Base-by-base conservation (phyloP, 1,140 invertebrate genomes). In the Dolichoris vasculosae region DNA sequence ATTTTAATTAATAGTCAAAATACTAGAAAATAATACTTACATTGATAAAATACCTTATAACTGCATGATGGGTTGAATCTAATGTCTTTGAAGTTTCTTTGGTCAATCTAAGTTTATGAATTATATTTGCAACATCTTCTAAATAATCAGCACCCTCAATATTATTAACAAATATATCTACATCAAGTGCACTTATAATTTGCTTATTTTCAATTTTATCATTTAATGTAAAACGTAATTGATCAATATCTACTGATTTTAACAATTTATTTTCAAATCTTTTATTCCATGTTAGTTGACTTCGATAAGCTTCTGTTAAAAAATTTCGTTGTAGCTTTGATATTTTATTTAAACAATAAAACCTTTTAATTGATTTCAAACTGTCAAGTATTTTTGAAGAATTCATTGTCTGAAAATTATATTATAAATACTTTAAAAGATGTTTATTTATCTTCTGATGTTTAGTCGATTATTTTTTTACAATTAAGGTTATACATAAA, bases 21-120 rank as follows among this genome's bases (percentile, higher is more conserved):
- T 59, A 59, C 13, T 55, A 55, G 26, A 4, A 51, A 9, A 26
- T 26, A 59, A 26, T 87, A 85, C 95, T 92, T 0, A 94, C 93
- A 63, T 95, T 92, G 0, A 98, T 87, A 69, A 96, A 95, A 83
- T 94, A 94, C 87, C 97, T 93, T 63, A 98, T 94, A 51, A 97
- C 94, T 38, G 97, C 97, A 93, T 98, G 96, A 89, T 95, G 94
- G 11, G 97, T 98, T 0, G 97, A 98, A 15, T 96, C 95, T 26
- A 97, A 91, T 0, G 95, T 95, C 87, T 96, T 95, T 0, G 93
- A 90, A 2, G 97, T 95, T 89, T 96, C 95, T 59, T 95, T 93
- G 23, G 95, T 96, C 79, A 95, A 91, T 87, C 97, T 92, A 30
- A 98, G 93, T 91, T 95, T 96, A 87, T 96, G 93, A 8, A 97